Evolutionary conservation across 2,113 vertebrate species (phyloP).

Genomic region (Rhizomys pruinosus): DNA sequence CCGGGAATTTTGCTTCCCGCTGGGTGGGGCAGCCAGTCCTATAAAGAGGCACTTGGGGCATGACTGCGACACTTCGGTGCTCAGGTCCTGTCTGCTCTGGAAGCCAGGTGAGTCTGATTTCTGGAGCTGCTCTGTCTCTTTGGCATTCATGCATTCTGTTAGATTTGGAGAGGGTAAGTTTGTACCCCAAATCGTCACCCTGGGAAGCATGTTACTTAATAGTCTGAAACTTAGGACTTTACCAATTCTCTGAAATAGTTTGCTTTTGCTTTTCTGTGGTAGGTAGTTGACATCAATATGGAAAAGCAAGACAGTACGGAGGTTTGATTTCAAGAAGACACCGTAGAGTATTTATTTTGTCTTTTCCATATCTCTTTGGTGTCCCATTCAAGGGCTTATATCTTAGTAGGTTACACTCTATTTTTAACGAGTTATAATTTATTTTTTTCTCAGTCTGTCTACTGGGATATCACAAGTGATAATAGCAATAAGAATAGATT

Average conservation of each 20-base stretch:
- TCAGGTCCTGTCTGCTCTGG: background rate
- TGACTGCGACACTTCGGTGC: rapidly evolving
- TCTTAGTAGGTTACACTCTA: background rate
- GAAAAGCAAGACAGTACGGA: background rate
- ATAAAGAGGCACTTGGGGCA: background rate
- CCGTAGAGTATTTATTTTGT: background rate
- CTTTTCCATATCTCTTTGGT: background rate
- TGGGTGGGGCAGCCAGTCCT: no score
- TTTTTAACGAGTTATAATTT: no score
- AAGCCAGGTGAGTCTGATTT: conserved; percentile 39
- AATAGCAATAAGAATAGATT: background rate
- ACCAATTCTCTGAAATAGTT: rapidly evolving
- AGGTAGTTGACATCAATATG: background rate
- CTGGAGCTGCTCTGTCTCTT: background rate
- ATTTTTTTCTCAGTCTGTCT: background rate
- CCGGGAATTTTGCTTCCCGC: background rate
- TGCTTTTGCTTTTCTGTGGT: background rate
- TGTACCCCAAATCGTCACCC: background rate
- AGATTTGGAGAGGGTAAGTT: background rate
- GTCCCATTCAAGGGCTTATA: background rate
- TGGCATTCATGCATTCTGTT: background rate
- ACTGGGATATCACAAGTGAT: background rate
- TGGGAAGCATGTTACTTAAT: background rate
- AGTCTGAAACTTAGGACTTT: background rate
- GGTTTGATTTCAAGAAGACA: background rate